phyloP scores from a whole-genome alignment of 2,888 invertebrate species.

The Drosophila rellima region DNA sequence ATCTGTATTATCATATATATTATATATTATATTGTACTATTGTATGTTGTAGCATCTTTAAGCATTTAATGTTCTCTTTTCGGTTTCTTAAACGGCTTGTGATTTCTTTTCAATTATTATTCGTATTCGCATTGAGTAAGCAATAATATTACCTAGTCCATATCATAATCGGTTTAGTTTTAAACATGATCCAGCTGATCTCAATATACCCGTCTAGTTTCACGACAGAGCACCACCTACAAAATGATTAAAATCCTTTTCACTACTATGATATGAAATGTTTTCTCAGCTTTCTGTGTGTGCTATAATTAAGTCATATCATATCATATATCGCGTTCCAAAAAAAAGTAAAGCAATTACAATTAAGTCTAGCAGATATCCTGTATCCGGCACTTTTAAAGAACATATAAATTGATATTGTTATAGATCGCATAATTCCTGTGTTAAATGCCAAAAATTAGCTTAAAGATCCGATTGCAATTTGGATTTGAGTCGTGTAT shows the following conservation, averaged over 20 bases:
- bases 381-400: constrained; percentile 13
- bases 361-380: constrained; percentile 18
- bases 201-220: not conserved
- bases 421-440: constrained; percentile 3
- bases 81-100: constrained; percentile 20
- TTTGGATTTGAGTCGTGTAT: constrained; percentile 7
- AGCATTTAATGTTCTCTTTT: constrained; percentile 37
- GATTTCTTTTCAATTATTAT: constrained; percentile 3
- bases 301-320: constrained; percentile 8
- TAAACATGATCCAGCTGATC: constrained; percentile 6
- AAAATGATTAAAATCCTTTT: constrained; percentile 6
- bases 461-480: not conserved
- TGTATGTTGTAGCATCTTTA: constrained; percentile 30
- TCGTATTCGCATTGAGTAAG: constrained; percentile 12
- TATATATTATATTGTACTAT: constrained; percentile 22
- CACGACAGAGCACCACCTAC: constrained; percentile 26
- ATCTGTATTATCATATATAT: constrained; percentile 24
- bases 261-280: constrained; percentile 13
- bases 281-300: constrained; percentile 43
- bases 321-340: constrained; percentile 17
- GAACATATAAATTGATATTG: too few relatives aligned
- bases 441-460: constrained; percentile 1
- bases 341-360: not conserved
- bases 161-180: constrained; percentile 16
- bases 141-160: constrained; percentile 22